Evolutionary conservation across 1,140 invertebrate species (phyloP), one percentile per base, ranked within the genome.

Genomic region (Drosophila carrolli): DNA sequence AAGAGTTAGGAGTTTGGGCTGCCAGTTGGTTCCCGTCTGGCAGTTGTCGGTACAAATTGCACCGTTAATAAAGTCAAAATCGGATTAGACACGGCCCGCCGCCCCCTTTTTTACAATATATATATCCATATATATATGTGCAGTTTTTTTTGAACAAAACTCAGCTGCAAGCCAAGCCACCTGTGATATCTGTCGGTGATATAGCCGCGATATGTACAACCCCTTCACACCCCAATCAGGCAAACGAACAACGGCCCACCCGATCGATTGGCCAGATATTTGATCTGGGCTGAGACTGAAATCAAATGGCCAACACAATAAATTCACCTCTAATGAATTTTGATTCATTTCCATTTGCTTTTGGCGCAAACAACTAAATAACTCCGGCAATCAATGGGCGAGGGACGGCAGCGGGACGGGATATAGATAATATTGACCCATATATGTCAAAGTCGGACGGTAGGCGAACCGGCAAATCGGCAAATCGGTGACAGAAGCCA

Each of bases 11-110:
- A 51, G 65, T 62, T 65, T 68, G 47, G 67, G 48, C 56, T 59
- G 53, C 47, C 35, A 43, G 56, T 74, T 76, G 54, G 65, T 58
- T 83, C 78, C 57, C 79, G 66, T 77, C 79, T 78, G 59, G 44
- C 44, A 81, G 59, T 59, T 74, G 76, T 84, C 84, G 63, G 57
- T 86, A 85, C 82, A 86, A 88, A 88, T 86, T 88, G 83, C 83
- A 86, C 66, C 83, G 83, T 88, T 86, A 88, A 86, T 88, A 86
- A 86, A 86, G 82, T 86, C 83, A 79, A 86, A 86, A 88, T 86
- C 83, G 83, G 75, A 86, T 86, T 86, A 78, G 83, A 88, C 83
- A 83, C 79, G 76, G 78, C 60, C 44, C 56, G 48, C 58, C 62
- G 78, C 65, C 66, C 53, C 48, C 59, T 19, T 61, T 47, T 65